A percentile compares a stretch with the other conserved stretches of the same genome.
These are phyloP conservation scores for Isoperla grammatica DNA, from an alignment of 2,888 invertebrate species.

Conservation along the genomic window DNA sequence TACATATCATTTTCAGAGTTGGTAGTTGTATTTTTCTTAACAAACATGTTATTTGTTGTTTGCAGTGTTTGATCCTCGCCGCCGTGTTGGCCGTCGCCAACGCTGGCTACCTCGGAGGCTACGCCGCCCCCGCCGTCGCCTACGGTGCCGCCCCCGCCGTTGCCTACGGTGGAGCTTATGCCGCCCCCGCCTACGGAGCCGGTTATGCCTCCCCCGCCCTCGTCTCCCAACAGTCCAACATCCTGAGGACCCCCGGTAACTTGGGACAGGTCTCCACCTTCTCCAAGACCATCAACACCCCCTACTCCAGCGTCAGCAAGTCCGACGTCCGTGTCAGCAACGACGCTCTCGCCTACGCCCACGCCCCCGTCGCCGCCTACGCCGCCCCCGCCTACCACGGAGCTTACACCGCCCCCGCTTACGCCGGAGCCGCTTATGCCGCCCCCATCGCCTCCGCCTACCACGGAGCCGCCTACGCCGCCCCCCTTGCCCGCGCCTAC, in stretches of 20 bases:
- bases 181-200: conserved; percentile 39
- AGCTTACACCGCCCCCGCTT: conserved; percentile 15
- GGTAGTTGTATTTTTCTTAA: too few relatives aligned
- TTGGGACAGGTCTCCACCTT: conserved; percentile 61
- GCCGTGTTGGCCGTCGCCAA: conserved; percentile 34
- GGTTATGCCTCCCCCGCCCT: conserved; percentile 38
- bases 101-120: conserved; percentile 34
- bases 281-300: conserved; percentile 64
- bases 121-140: conserved; percentile 30
- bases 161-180: conserved; percentile 36
- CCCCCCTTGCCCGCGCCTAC: conserved; percentile 36
- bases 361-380: conserved; percentile 33
- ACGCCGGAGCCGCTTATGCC: conserved; percentile 6
- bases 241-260: conserved; percentile 57
- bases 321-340: conserved; percentile 57
- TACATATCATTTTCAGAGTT: too few relatives aligned
- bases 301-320: conserved; percentile 65
- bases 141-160: conserved; percentile 20
- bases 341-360: conserved; percentile 28
- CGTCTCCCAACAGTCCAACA: conserved; percentile 31
- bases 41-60: too few relatives aligned
- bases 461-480: conserved; percentile 30
- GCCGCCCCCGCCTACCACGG: conserved; percentile 28
- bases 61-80: conserved; percentile 32
- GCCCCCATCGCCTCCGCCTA: conserved; percentile 9